Percentiles rank a stretch among this genome's conserved stretches.
Evolutionary conservation across 2,888 invertebrate genomes (phyloP).

Genomic region (Strigamia crassipes): DNA sequence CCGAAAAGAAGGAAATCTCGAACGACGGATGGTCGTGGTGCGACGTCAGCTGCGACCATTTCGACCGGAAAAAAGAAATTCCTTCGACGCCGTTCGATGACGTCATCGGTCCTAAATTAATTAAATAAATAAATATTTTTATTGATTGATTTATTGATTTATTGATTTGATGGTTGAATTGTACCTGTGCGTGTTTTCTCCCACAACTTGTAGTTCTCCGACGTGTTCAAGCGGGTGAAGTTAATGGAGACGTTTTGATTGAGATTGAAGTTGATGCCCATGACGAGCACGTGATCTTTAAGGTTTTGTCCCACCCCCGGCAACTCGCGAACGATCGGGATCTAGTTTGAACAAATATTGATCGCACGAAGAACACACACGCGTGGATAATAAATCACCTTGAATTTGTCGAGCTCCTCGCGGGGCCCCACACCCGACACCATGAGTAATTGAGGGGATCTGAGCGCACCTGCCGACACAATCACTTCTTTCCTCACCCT

Average conservation of each 20-base stretch:
- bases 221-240: background rate
- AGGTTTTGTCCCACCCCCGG: conserved; percentile 43
- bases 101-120: background rate
- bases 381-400: background rate
- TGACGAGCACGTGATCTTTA: conserved; percentile 18
- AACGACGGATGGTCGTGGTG: background rate
- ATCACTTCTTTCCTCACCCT: conserved; percentile 9
- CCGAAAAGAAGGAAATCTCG: background rate
- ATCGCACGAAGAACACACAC: background rate
- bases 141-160: too few relatives aligned
- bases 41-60: background rate
- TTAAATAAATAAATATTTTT: too few relatives aligned
- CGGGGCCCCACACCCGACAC: conserved; percentile 20
- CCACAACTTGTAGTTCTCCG: background rate
- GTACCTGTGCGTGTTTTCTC: background rate
- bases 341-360: background rate
- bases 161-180: too few relatives aligned
- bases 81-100: conserved; percentile 41
- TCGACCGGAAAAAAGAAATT: background rate
- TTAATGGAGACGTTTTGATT: background rate
- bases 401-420: background rate
- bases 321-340: conserved; percentile 4
- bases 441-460: conserved; percentile 41
- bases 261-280: conserved; percentile 7
- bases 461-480: conserved; percentile 30